These are phyloP conservation scores for Drosophila silvestris DNA, from an alignment of 2,888 invertebrate species.

Conservation along the genomic window DNA sequence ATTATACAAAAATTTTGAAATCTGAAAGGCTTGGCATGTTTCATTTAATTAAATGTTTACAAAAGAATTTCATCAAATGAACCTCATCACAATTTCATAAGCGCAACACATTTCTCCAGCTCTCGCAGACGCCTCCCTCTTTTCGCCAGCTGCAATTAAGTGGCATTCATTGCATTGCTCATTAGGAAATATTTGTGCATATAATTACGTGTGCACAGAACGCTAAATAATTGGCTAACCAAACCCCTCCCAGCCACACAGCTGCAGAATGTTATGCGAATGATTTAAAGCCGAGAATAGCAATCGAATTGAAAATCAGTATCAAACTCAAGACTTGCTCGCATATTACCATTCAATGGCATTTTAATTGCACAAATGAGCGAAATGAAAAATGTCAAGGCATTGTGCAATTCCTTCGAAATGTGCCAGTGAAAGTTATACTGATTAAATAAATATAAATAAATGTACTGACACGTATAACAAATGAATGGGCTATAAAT, in stretches of 20 bases:
- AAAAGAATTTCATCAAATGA: not conserved
- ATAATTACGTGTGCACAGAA: conserved; percentile 62
- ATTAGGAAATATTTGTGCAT: conserved; percentile 76
- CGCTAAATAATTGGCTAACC: conserved; percentile 8
- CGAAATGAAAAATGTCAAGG: conserved; percentile 58
- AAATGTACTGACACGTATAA: not conserved
- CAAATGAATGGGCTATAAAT: conserved; percentile 5
- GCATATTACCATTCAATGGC: conserved; percentile 58
- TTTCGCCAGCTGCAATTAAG: conserved; percentile 54
- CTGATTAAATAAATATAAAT: not conserved
- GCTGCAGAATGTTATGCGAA: conserved; percentile 9
- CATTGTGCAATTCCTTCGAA: conserved; percentile 39
- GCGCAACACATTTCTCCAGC: conserved; percentile 20
- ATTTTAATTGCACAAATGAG: conserved; percentile 67
- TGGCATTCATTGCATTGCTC: conserved; percentile 71
- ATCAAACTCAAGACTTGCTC: conserved; percentile 23
- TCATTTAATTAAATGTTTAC: conserved; percentile 19
- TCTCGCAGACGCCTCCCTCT: not conserved
- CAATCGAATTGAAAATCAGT: conserved; percentile 40
- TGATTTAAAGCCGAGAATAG: conserved; percentile 24
- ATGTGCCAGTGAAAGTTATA: conserved; percentile 38
- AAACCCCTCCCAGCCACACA: not conserved
- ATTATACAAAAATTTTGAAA: not conserved
- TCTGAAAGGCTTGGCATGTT: conserved; percentile 31
- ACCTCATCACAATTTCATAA: conserved; percentile 28